phyloP scores from a whole-genome alignment of 2,888 invertebrate species.

The Drosophila subquinaria region DNA sequence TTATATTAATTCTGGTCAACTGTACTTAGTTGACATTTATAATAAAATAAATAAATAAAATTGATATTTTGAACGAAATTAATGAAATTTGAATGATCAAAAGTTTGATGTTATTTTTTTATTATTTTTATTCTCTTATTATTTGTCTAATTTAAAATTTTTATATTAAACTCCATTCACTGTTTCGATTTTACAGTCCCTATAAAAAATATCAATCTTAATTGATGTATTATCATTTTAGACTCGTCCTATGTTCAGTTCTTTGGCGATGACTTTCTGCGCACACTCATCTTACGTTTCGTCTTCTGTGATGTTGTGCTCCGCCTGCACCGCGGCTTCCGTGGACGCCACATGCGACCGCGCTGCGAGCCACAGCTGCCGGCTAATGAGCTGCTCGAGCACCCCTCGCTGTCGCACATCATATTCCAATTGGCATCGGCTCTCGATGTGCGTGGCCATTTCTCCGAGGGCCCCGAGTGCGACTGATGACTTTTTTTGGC shows the following conservation, averaged over 20 bases:
- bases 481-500: slow-evolving; percentile 85
- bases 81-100: too few relatives aligned
- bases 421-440: slow-evolving; percentile 93
- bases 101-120: too few relatives aligned
- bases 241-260: slow-evolving; percentile 92
- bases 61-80: too few relatives aligned
- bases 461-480: slow-evolving; percentile 86
- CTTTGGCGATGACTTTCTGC: slow-evolving; percentile 97
- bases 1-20: too few relatives aligned
- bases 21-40: too few relatives aligned
- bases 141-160: too few relatives aligned
- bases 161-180: too few relatives aligned
- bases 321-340: slow-evolving; percentile 93
- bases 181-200: too few relatives aligned
- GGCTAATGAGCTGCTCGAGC: slow-evolving; percentile 94
- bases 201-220: too few relatives aligned
- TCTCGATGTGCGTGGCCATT: slow-evolving; percentile 90
- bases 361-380: slow-evolving; percentile 94
- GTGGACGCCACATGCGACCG: slow-evolving; percentile 94
- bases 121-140: too few relatives aligned
- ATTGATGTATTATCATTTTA: slow-evolving; percentile 73
- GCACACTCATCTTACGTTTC: slow-evolving; percentile 94
- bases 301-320: slow-evolving; percentile 97
- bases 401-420: slow-evolving; percentile 91
- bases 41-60: too few relatives aligned